Evolutionary conservation across 2,797 vertebrate species (phyloP).

Genomic region (Taeniopygia guttata): DNA sequence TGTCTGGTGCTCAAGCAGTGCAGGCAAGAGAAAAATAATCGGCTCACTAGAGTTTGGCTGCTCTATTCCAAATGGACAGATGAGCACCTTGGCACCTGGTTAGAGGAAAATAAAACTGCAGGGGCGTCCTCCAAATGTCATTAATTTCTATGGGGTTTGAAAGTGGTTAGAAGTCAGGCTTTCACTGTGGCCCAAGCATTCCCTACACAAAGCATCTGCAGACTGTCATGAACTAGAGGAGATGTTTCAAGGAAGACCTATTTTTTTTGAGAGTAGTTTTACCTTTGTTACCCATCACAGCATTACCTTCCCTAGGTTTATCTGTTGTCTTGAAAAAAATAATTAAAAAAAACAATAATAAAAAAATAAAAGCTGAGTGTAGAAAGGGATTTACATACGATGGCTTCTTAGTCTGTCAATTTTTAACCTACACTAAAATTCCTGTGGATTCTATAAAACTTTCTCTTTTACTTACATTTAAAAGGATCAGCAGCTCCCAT

Average conservation of each 20-base stretch:
- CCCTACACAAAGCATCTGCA: neutral
- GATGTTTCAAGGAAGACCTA: neutral
- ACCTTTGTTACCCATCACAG: neutral
- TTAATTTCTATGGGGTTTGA: neutral
- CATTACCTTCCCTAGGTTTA: neutral
- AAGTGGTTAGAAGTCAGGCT: neutral
- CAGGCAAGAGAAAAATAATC: neutral
- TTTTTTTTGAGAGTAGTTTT: neutral
- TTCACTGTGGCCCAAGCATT: neutral
- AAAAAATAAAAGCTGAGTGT: neutral
- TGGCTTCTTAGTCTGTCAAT: neutral
- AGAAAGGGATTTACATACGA: neutral
- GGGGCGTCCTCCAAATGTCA: neutral
- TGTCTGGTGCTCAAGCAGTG: neutral
- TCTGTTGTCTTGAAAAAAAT: neutral
- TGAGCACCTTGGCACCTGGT: neutral
- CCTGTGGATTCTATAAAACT: neutral
- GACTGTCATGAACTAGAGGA: neutral
- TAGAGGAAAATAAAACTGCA: neutral
- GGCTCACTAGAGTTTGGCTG: neutral
- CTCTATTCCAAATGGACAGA: neutral
- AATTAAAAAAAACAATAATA: neutral
- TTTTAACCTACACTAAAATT: neutral
- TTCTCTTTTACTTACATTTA: neutral
- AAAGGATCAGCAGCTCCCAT: neutral